A percentile compares a stretch with the other conserved stretches of the same genome.
These are phyloP conservation scores for Halcyon badia DNA, from an alignment of 2,797 vertebrate species.

Conservation along the genomic window DNA sequence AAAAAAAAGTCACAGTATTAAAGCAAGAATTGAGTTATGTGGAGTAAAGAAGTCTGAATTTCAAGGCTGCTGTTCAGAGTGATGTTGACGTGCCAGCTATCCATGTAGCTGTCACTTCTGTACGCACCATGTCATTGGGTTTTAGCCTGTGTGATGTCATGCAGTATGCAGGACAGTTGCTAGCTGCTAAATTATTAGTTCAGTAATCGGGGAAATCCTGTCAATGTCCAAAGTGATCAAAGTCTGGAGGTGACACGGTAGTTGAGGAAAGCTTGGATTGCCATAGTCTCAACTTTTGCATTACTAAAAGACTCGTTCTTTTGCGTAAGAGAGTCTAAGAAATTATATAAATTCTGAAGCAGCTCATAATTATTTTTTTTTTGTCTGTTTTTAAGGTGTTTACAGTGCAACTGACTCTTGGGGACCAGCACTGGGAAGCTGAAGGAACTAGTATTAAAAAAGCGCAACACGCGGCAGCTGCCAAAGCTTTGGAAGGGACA, in stretches of 20 bases:
- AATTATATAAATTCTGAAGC: neutral
- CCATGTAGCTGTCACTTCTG: neutral
- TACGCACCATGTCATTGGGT: neutral
- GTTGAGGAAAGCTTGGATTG: neutral
- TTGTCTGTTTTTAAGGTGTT: conserved; percentile 85
- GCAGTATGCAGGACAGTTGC: neutral
- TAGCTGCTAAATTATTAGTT: neutral
- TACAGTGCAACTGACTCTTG: conserved; percentile 91
- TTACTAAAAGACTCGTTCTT: neutral
- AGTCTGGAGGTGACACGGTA: neutral
- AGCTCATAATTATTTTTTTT: neutral
- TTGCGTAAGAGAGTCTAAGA: neutral
- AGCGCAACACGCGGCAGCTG: conserved; percentile 93
- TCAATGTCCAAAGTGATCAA: neutral
- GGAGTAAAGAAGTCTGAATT: neutral
- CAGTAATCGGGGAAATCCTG: neutral
- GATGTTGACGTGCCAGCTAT: neutral
- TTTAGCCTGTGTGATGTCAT: neutral
- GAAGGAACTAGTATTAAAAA: conserved; percentile 97
- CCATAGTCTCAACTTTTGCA: neutral
- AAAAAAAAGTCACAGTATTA: neutral
- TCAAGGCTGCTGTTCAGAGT: neutral
- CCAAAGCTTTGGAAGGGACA: conserved; percentile 91
- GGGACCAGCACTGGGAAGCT: conserved; percentile 94
- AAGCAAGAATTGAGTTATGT: neutral